Evolutionary conservation across 1,140 invertebrate genomes (phyloP).

Genomic region (Melanaphis sacchari): DNA sequence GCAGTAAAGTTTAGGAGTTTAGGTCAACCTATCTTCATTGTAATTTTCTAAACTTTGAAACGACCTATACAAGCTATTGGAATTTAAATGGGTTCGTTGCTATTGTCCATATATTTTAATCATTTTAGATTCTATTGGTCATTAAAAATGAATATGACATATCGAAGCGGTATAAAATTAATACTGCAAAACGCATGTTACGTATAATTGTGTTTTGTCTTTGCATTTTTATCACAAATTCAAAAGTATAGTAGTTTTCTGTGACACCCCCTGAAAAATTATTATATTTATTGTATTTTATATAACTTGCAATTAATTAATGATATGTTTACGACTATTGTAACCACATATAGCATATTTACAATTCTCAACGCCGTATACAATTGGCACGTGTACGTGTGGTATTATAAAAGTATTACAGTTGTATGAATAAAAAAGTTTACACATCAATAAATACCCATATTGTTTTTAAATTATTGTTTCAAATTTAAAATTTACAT

Average conservation of each 20-base stretch:
- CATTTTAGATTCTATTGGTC: background rate
- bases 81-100: background rate
- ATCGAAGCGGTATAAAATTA: background rate
- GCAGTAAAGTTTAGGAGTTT: conserved; percentile 15
- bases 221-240: background rate
- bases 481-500: too few relatives aligned
- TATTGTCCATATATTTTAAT: background rate
- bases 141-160: background rate
- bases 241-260: background rate
- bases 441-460: too few relatives aligned
- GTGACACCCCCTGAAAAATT: background rate
- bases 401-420: background rate
- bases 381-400: background rate
- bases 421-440: background rate
- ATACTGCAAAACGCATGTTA: background rate
- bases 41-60: conserved; percentile 28
- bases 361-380: background rate
- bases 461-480: too few relatives aligned
- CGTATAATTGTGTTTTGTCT: background rate
- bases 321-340: background rate
- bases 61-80: background rate
- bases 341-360: background rate
- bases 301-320: background rate
- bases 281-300: background rate
- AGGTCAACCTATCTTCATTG: conserved; percentile 1